Base-by-base conservation (phyloP, 2,113 vertebrate species). In the Eretmochelys imbricata region DNA sequence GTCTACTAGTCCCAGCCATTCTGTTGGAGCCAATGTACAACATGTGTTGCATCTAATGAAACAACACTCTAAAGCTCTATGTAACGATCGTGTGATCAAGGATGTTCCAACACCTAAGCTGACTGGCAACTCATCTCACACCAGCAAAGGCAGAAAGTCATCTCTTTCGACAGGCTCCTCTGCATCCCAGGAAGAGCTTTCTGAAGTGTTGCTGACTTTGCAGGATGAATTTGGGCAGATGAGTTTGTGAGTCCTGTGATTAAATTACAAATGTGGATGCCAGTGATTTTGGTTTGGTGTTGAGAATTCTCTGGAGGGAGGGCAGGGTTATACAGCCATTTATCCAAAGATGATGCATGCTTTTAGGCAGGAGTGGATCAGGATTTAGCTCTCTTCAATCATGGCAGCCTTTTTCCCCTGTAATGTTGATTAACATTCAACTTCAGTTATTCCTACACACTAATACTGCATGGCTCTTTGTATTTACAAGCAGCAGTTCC, bases 1-100 rank as follows among this genome's bases (percentile, higher is more conserved):
- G 99, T 99, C 99, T 14, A 99, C 99, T 2, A 98, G 98, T 80
- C 97, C 98, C 82, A 99, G 99, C 96, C 99, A 99, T 94, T 99
- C 99, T 0, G 99, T 99, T 55, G 98, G 99, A 20, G 99, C 99
- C 93, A 99, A 99, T 0, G 99, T 99, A 69, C 99, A 99, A 91
- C 99, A 99, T 0, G 99, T 99, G 57, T 95, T 99, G 20, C 99
- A 99, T 93, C 98, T 99, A 11, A 98, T 99, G 98, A 99, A 99
- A 89, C 99, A 99, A 35, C 99, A 99, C 96, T 98, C 99, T 0
- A 99, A 98, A 65, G 98, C 98, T 85, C 95, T 99, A 78, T 99
- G 99, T 97, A 99, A 99, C 83, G 98, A 98, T 11, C 98, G 94
- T 0, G 99, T 99, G 51, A 97, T 99, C 19, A 99, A 97, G 2